These are phyloP conservation scores for Scaptomyza caliginosa DNA, from an alignment of 2,888 invertebrate genomes.

Conservation along the genomic window DNA sequence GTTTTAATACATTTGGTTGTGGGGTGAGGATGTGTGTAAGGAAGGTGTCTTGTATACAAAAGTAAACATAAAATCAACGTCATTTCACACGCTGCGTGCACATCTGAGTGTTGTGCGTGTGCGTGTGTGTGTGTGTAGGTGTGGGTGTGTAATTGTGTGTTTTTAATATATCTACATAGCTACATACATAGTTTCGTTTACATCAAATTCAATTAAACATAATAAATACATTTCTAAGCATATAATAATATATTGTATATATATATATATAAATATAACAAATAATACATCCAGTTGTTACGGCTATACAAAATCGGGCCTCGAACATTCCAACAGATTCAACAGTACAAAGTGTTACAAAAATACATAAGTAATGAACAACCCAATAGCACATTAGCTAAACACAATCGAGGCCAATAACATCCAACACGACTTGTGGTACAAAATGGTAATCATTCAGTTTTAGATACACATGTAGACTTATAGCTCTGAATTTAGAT, in stretches of 20 bases:
- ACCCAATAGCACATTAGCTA: constrained; percentile 39
- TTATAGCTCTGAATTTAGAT: constrained; percentile 10
- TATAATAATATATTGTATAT: constrained; percentile 51
- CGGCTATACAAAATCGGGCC: constrained; percentile 35
- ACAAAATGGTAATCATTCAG: constrained; percentile 29
- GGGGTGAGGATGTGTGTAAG: constrained; percentile 15
- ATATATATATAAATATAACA: constrained; percentile 66
- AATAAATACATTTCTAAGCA: constrained; percentile 71
- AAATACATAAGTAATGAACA: constrained; percentile 65
- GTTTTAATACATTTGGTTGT: constrained; percentile 71
- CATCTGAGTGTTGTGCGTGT: constrained; percentile 22
- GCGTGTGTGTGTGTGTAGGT: constrained; percentile 23
- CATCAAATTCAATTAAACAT: constrained; percentile 67
- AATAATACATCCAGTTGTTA: constrained; percentile 68
- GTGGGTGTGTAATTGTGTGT: constrained; percentile 20
- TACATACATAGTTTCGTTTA: constrained; percentile 66
- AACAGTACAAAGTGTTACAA: constrained; percentile 69
- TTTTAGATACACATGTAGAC: background rate
- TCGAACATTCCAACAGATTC: constrained; percentile 38
- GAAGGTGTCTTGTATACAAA: constrained; percentile 62
- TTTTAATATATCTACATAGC: constrained; percentile 69
- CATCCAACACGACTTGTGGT: constrained; percentile 15
- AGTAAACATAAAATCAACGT: constrained; percentile 73
- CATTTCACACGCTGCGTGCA: constrained; percentile 30
- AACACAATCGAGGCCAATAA: constrained; percentile 33